phyloP scores from a whole-genome alignment of 1,140 invertebrate genomes.

The Cataglyphis hispanica region DNA sequence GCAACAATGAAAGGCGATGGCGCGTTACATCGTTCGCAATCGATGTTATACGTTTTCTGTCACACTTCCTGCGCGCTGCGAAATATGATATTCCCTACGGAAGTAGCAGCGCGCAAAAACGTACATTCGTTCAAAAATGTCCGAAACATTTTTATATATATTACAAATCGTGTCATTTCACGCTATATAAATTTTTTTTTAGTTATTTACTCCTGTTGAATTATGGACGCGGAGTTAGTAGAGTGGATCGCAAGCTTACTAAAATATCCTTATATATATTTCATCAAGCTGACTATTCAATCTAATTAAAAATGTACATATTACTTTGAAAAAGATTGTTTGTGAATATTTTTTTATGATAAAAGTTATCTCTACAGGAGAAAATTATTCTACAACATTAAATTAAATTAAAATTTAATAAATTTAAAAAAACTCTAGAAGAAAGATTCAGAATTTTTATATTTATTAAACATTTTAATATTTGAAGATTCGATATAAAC shows the following conservation, averaged over 20 bases:
- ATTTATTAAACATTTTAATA: not conserved
- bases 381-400: not conserved
- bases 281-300: not conserved
- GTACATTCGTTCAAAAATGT: conserved; percentile 30
- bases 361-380: not conserved
- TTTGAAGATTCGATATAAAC: conserved; percentile 1
- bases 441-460: not conserved
- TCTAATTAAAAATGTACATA: not conserved
- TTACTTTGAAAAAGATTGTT: not conserved
- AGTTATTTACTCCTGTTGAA: not conserved
- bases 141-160: conserved; percentile 30
- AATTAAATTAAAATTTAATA: not conserved
- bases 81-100: conserved; percentile 55
- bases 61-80: conserved; percentile 42
- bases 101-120: conserved; percentile 39
- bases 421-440: not conserved
- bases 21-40: conserved; percentile 58
- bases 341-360: not conserved
- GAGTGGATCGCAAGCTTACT: not conserved
- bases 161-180: conserved; percentile 39
- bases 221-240: not conserved
- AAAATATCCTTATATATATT: not conserved
- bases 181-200: conserved; percentile 5
- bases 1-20: conserved; percentile 60
- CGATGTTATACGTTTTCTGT: conserved; percentile 60